Evolutionary conservation across 2,797 vertebrate genomes (phyloP), one percentile per base, ranked within the genome.

Genomic region (Cyclopterus lumpus): DNA sequence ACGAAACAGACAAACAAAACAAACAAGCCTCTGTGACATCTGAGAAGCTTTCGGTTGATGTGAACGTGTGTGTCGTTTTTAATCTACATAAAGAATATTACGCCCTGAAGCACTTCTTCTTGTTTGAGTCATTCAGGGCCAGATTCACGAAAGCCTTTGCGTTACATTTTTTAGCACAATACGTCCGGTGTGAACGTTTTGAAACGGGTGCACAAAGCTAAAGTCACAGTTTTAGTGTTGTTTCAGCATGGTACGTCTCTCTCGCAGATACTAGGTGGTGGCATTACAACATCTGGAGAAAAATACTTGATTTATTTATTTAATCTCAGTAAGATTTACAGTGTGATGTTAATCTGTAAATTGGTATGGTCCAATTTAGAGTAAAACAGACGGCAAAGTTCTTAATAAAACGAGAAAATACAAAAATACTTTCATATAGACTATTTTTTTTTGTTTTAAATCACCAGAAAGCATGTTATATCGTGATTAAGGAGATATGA

Each of bases 1-100:
- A 82, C 68, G 20, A 69, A 73, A 28, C 68, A 64, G 77, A 64
- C 71, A 68, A 51, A 57, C 20, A 42, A 65, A 53, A 68, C 28
- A 67, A 70, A 81, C 60, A 61, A 44, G 58, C 28, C 26, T 59
- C 30, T 26, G 42, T 71, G 72, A 59, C 30, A 72, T 73, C 24
- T 30, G 36, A 75, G 61, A 67, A 57, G 14, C 18, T 40, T 48
- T 34, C 28, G 53, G 26, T 48, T 67, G 38, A 38, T 74, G 16
- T 70, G 2, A 74, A 30, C 12, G 20, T 68, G 12, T 53, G 28
- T 16, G 24, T 28, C 14, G 1, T 28, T 54, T 34, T 16, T n/a
- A 65, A 77, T 48, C 0, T 14, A 40, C 12, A 20, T 46, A 20
- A 34, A 57, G 3, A 40, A 26, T 14, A 36, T 22, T 4, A 51